phyloP scores from a whole-genome alignment of 2,888 invertebrate genomes.

The Adela reaumurella region DNA sequence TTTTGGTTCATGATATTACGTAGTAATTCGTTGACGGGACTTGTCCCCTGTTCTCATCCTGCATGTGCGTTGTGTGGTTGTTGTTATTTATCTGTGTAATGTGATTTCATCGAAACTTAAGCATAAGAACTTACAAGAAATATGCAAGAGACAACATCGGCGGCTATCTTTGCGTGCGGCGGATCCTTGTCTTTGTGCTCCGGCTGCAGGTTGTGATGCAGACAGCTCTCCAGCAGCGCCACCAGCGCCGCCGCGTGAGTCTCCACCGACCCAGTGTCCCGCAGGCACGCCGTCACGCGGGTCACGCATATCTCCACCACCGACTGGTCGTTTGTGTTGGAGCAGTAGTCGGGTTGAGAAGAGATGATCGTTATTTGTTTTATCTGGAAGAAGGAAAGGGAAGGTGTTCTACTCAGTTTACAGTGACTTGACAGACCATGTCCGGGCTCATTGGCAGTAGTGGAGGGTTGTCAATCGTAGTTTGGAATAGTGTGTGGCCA shows the following conservation, averaged over 20 bases:
- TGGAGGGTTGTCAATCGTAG: too few relatives aligned
- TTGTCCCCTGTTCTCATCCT: too few relatives aligned
- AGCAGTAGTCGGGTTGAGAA: conserved; percentile 75
- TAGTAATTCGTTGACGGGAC: too few relatives aligned
- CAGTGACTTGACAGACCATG: too few relatives aligned
- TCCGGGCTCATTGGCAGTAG: too few relatives aligned
- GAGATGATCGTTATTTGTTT: conserved; percentile 78
- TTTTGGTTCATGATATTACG: too few relatives aligned
- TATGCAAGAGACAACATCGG: conserved; percentile 91
- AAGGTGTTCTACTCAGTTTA: too few relatives aligned
- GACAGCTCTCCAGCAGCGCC: conserved; percentile 78
- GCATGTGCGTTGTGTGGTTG: too few relatives aligned
- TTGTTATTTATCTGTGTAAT: too few relatives aligned
- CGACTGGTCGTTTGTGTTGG: conserved; percentile 89
- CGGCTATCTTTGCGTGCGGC: conserved; percentile 94
- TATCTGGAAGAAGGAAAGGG: too few relatives aligned
- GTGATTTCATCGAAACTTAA: too few relatives aligned
- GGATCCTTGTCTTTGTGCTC: conserved; percentile 78
- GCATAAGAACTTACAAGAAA: conserved; percentile 72
- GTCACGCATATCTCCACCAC: conserved; percentile 94
- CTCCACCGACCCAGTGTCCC: conserved; percentile 85
- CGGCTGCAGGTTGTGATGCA: conserved; percentile 85
- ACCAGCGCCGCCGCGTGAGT: conserved; percentile 82
- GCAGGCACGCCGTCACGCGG: conserved; percentile 83
- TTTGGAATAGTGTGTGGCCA: too few relatives aligned